Evolutionary conservation across 1,140 invertebrate genomes (phyloP).

Genomic region (Pollicipes pollicipes): DNA sequence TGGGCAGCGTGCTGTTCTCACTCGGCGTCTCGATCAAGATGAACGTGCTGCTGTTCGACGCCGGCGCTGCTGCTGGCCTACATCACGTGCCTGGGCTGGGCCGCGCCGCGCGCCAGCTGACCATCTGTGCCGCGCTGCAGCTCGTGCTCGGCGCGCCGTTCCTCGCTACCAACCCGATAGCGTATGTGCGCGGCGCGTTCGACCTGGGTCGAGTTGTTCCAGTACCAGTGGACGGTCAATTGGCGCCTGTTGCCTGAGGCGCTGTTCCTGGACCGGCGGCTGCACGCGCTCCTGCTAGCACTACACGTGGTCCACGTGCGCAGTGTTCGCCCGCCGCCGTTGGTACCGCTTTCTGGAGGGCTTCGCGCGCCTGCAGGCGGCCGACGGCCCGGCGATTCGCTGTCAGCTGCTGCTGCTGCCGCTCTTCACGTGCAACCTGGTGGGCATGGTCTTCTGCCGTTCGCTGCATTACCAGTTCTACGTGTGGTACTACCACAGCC

Average conservation of each 20-base stretch:
- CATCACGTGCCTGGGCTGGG: slow-evolving; percentile 50
- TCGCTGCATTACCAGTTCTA: slow-evolving; percentile 99
- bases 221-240: slow-evolving; percentile 97
- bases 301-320: slow-evolving; percentile 55
- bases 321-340: slow-evolving; percentile 42
- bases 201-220: slow-evolving; percentile 84
- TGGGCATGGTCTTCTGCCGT: slow-evolving; percentile 72
- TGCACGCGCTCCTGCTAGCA: slow-evolving; percentile 59
- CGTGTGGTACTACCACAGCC: slow-evolving; percentile 94
- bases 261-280: slow-evolving; percentile 61
- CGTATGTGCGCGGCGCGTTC: slow-evolving; percentile 81
- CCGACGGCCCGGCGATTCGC: not conserved
- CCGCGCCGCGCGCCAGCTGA: slow-evolving; percentile 52
- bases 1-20: slow-evolving; percentile 73
- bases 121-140: slow-evolving; percentile 66
- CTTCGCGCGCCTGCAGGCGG: slow-evolving; percentile 7
- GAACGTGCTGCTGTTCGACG: slow-evolving; percentile 89
- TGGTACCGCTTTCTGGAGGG: slow-evolving; percentile 13
- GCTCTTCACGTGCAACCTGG: slow-evolving; percentile 80
- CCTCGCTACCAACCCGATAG: slow-evolving; percentile 54
- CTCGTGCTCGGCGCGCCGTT: slow-evolving; percentile 55
- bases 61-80: slow-evolving; percentile 78
- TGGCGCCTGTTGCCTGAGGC: slow-evolving; percentile 74
- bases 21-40: slow-evolving; percentile 94
- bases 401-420: slow-evolving; percentile 65